Conservation (phyloP, 2,113 vertebrate species). For the Strix aluco region DNA sequence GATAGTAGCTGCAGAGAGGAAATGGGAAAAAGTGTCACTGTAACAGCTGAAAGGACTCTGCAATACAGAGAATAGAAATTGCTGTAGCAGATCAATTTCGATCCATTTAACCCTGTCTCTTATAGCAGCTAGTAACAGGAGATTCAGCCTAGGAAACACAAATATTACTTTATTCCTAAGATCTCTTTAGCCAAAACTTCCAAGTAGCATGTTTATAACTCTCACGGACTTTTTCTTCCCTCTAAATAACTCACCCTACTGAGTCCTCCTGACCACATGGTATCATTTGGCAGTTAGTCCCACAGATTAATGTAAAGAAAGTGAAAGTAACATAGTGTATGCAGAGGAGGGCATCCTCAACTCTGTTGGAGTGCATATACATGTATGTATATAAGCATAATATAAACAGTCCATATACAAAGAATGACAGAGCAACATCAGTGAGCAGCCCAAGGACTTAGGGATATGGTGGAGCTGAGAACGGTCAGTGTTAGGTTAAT, state of each 20-base stretch:
- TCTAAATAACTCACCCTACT: accelerated
- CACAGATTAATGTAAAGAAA: background rate
- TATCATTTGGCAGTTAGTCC: background rate
- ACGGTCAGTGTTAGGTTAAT: too few species aligned
- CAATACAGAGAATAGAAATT: background rate
- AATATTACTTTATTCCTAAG: background rate
- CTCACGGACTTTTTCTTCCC: background rate
- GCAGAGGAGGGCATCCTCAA: background rate
- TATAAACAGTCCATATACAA: background rate
- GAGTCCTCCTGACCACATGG: background rate
- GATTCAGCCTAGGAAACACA: background rate
- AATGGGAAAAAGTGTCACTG: background rate
- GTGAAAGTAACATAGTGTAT: background rate
- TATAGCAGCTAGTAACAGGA: background rate
- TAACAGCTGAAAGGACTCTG: background rate
- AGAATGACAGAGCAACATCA: background rate
- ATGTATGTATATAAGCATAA: accelerated
- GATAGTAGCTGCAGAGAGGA: background rate
- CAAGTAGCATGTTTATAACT: background rate
- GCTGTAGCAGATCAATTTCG: background rate
- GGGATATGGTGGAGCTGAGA: too few species aligned
- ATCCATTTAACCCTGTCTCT: background rate
- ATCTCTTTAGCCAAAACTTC: background rate
- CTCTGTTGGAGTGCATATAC: background rate
- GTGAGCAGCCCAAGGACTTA: background rate